Evolutionary conservation across 2,888 invertebrate genomes (phyloP), one percentile per base, ranked within the genome.

Genomic region (Watsonalla binaria): DNA sequence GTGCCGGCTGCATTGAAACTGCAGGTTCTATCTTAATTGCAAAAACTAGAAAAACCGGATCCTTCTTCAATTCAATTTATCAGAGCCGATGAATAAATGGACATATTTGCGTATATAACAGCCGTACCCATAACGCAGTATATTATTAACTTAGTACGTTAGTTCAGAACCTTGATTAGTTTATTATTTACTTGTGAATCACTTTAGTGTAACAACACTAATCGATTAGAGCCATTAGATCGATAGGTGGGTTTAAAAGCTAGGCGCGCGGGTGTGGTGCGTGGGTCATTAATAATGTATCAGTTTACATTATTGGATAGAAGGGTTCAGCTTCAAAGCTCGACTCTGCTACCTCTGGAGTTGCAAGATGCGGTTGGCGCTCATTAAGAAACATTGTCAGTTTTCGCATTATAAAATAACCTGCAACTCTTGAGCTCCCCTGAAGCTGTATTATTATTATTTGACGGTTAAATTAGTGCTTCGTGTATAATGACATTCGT

Each of bases 31-130:
- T 70, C 71, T 71, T 70, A 70, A 72, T 76, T 68, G 64, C 66
- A 56, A 61, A 72, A 79, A 76, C 78, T 62, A 56, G 76, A 73
- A 70, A 65, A 58, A 70, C 65, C 63, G 65, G 61, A 77, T 76
- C 72, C 67, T 65, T 65, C 68, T 67, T 68, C 69, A 63, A 73
- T 71, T 70, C 68, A 77, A 80, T 80, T n/a, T 75, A 78, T 67
- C 70, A 72, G 70, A 69, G 72, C 73, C 76, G 72, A 72, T 72
- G 67, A 71, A 76, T 76, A 69, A 67, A 76, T 60, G 55, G 56
- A 54, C 56, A 53, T 55, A 63, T 78, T 73, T 74, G 71, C 73
- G 65, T 74, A 68, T 71, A 74, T 71, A 73, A 65, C 61, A 62
- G 61, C 55, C 56, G 51, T 57, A 56, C 58, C 51, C 56, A 58